phyloP scores from a whole-genome alignment of 2,888 invertebrate genomes.

The Timandra comae region DNA sequence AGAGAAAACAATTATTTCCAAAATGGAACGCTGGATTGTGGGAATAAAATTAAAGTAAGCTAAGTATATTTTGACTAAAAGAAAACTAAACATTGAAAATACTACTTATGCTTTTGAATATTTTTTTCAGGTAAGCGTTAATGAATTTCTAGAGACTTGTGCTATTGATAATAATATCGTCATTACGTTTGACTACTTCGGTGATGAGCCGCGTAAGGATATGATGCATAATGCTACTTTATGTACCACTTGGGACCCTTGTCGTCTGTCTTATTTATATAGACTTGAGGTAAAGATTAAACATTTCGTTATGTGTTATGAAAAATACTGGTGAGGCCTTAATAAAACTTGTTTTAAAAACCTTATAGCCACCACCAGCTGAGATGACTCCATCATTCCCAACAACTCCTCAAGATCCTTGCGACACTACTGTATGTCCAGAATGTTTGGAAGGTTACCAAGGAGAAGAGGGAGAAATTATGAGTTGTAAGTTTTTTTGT shows the following conservation, averaged over 20 bases:
- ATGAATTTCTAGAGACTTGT: slow-evolving; percentile 50
- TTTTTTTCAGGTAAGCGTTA: slow-evolving; percentile 43
- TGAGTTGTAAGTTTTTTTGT: slow-evolving; percentile 9
- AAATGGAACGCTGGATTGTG: slow-evolving; percentile 67
- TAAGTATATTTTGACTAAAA: not conserved
- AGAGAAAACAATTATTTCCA: slow-evolving; percentile 65
- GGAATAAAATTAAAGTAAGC: slow-evolving; percentile 59
- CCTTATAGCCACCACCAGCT: slow-evolving; percentile 50
- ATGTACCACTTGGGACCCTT: slow-evolving; percentile 66
- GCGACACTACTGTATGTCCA: slow-evolving; percentile 58
- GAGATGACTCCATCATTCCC: slow-evolving; percentile 59
- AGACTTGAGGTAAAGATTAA: slow-evolving; percentile 52
- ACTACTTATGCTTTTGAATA: no score
- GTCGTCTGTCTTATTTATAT: slow-evolving; percentile 60
- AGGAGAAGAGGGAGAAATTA: slow-evolving; percentile 11
- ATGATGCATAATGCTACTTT: slow-evolving; percentile 65
- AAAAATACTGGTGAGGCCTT: no score
- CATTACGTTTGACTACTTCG: slow-evolving; percentile 66
- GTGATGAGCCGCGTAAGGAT: slow-evolving; percentile 67
- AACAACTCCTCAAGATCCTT: slow-evolving; percentile 54
- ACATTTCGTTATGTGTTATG: no score
- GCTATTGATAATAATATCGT: slow-evolving; percentile 67
- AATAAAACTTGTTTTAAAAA: no score
- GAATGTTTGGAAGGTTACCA: slow-evolving; percentile 53
- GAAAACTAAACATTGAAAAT: no score